Evolutionary conservation across 2,888 invertebrate species (phyloP).

Genomic region (Plebejus argus): DNA sequence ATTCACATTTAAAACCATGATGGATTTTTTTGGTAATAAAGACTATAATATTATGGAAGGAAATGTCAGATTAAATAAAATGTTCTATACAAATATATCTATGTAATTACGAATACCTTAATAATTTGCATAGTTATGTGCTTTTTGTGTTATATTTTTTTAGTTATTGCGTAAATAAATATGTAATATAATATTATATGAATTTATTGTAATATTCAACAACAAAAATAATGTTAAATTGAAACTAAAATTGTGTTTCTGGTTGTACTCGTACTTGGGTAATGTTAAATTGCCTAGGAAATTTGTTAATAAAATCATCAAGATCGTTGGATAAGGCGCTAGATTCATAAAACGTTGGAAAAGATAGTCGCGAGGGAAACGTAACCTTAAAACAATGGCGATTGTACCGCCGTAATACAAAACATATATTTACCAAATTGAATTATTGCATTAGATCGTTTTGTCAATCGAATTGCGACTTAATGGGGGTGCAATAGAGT

Average conservation of each 20-base stretch:
- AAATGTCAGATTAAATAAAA: too few species aligned
- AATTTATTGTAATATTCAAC: not conserved
- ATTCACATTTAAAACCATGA: too few species aligned
- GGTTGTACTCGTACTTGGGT: constrained; percentile 35
- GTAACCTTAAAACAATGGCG: constrained; percentile 66
- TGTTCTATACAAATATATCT: too few species aligned
- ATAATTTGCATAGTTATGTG: not conserved
- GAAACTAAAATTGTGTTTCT: not conserved
- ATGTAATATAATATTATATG: not conserved
- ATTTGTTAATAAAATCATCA: constrained; percentile 59
- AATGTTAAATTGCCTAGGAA: constrained; percentile 49
- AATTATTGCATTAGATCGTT: constrained; percentile 29
- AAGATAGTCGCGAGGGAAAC: constrained; percentile 58
- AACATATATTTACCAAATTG: constrained; percentile 29
- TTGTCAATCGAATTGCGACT: not conserved
- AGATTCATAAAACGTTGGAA: constrained; percentile 55
- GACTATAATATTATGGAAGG: too few species aligned
- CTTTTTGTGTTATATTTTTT: not conserved
- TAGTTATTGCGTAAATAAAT: not conserved
- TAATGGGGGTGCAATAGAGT: not conserved
- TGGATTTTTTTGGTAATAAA: too few species aligned
- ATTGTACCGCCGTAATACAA: constrained; percentile 42
- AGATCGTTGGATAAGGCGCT: constrained; percentile 59
- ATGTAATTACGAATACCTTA: too few species aligned
- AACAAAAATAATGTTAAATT: not conserved